Evolutionary conservation across 92 coral and sea anemone species (phyloP).

Genomic region (Epizoanthus stellaris): DNA sequence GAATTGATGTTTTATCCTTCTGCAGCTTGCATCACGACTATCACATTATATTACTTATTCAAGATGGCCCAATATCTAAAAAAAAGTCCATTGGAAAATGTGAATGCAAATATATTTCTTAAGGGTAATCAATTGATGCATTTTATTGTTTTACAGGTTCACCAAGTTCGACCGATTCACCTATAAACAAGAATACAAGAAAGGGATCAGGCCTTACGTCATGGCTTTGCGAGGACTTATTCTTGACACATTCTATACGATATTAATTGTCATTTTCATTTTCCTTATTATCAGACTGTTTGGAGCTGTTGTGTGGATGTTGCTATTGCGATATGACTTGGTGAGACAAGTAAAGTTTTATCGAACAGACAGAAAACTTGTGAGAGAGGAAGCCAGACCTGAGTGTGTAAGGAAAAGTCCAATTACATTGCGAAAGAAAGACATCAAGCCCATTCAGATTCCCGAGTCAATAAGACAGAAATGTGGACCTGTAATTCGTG

Average conservation of each 20-base stretch:
- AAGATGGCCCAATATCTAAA: too few relatives aligned
- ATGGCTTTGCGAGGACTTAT: constrained; percentile 65
- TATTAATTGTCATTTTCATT: constrained; percentile 61
- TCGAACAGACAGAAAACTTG: constrained; percentile 23
- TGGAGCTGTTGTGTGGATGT: constrained; percentile 57
- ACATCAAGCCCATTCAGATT: constrained; percentile 45
- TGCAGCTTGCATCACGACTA: too few relatives aligned
- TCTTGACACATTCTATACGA: constrained; percentile 77
- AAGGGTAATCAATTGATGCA: neutral
- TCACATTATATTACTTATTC: too few relatives aligned
- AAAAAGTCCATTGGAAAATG: too few relatives aligned
- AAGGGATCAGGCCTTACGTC: constrained; percentile 67
- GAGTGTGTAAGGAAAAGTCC: neutral
- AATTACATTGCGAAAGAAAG: neutral
- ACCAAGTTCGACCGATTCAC: constrained; percentile 78
- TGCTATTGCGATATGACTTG: constrained; percentile 64
- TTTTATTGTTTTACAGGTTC: constrained; percentile 55
- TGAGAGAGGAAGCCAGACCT: constrained; percentile 4
- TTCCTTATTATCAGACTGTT: constrained; percentile 48
- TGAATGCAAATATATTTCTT: too few relatives aligned
- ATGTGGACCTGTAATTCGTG: constrained; percentile 50
- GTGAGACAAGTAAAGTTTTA: constrained; percentile 78
- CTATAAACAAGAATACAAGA: constrained; percentile 73
- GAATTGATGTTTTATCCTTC: too few relatives aligned
- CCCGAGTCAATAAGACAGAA: constrained; percentile 56